Conservation (phyloP, 1,140 invertebrate genomes). For the Metopolophium dirhodum region DNA sequence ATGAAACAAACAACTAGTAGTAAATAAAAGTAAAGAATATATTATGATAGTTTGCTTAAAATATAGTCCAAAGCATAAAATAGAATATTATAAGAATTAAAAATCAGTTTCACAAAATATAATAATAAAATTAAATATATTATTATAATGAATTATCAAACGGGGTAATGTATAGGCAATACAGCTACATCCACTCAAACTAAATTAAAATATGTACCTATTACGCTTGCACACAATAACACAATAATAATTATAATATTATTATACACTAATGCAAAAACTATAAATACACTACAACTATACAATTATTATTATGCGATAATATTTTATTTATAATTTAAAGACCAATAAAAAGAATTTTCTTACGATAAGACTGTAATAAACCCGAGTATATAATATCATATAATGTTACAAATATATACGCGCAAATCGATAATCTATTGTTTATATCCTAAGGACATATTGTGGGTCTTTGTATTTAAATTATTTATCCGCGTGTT, state of each 20-base stretch:
- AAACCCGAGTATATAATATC: background rate
- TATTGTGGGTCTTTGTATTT: slow-evolving; percentile 1
- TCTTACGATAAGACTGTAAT: background rate
- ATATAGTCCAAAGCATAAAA: background rate
- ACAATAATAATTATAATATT: background rate
- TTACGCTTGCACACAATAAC: background rate
- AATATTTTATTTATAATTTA: background rate
- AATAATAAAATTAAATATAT: no score
- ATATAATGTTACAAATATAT: background rate
- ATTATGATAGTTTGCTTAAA: background rate
- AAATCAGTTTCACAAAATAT: no score
- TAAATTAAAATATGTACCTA: background rate
- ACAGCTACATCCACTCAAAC: background rate
- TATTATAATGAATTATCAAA: background rate
- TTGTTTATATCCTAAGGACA: slow-evolving; percentile 18
- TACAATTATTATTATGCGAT: background rate
- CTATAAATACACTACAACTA: background rate
- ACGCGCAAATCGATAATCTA: background rate
- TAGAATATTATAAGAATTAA: background rate
- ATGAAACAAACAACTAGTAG: background rate
- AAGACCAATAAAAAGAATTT: background rate
- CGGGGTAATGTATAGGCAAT: background rate
- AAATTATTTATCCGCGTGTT: slow-evolving; percentile 28
- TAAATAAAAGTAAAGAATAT: no score
- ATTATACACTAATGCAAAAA: background rate